Evolutionary conservation across 2,113 vertebrate species (phyloP).

Genomic region (Poeciliopsis turrubarensis): DNA sequence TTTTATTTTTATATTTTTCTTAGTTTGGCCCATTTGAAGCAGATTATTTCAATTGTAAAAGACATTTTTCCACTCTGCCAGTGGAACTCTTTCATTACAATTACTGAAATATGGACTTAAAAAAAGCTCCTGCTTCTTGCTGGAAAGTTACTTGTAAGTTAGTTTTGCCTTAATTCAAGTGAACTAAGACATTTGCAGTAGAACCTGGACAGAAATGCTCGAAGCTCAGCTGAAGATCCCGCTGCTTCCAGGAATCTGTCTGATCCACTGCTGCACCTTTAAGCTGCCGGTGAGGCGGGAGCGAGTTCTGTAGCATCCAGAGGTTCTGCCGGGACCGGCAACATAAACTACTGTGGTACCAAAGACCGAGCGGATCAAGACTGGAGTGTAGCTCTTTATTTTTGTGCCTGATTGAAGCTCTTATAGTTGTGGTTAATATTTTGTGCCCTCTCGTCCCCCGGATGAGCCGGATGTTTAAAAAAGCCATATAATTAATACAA

Average conservation of each 20-base stretch:
- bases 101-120: too few species aligned
- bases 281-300: neutral
- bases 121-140: too few species aligned
- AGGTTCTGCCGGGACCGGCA: slow-evolving; percentile 1
- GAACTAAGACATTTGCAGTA: too few species aligned
- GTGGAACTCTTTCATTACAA: too few species aligned
- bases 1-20: too few species aligned
- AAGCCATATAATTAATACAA: slow-evolving; percentile 75
- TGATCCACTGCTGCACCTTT: slow-evolving; percentile 13
- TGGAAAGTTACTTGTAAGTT: too few species aligned
- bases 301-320: slow-evolving; percentile 16
- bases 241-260: neutral
- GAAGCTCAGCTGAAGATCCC: neutral
- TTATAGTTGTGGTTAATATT: slow-evolving; percentile 38
- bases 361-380: slow-evolving; percentile 71
- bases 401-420: slow-evolving; percentile 71
- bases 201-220: too few species aligned
- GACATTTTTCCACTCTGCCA: too few species aligned
- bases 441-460: slow-evolving; percentile 27
- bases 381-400: slow-evolving; percentile 50
- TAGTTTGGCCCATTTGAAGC: too few species aligned
- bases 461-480: slow-evolving; percentile 44
- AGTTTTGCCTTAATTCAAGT: too few species aligned
- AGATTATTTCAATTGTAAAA: too few species aligned
- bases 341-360: slow-evolving; percentile 48